phyloP scores from a whole-genome alignment of 2,888 invertebrate genomes.

The Pollenia angustigena region DNA sequence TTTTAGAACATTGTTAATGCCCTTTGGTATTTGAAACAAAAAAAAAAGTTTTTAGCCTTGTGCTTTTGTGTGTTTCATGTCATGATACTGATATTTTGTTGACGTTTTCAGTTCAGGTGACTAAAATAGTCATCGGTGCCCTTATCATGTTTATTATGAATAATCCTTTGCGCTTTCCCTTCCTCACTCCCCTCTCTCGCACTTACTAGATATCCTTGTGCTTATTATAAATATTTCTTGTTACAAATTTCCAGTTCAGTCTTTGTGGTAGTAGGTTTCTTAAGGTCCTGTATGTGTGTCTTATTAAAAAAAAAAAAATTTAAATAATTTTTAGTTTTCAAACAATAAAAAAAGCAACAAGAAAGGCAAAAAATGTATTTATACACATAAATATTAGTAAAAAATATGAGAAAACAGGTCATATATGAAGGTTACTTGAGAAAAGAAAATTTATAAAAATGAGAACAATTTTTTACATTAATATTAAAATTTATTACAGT shows the following conservation, averaged over 20 bases:
- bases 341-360: neutral
- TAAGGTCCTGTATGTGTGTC: neutral
- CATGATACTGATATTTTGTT: neutral
- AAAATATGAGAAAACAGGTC: slow-evolving; percentile 45
- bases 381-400: slow-evolving; percentile 37
- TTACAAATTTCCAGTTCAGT: slow-evolving; percentile 1
- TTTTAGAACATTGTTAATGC: slow-evolving; percentile 3
- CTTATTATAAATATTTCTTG: slow-evolving; percentile 42
- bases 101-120: slow-evolving; percentile 20
- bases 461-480: neutral
- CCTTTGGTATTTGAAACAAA: neutral
- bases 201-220: slow-evolving; percentile 41
- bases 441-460: neutral
- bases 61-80: slow-evolving; percentile 11
- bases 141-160: slow-evolving; percentile 23
- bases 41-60: neutral
- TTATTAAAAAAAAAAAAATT: no score
- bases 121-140: neutral
- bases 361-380: neutral
- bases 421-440: slow-evolving; percentile 58
- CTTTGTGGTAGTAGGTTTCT: neutral
- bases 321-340: no score
- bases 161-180: neutral
- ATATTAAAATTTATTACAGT: no score
- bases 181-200: neutral